Evolutionary conservation across 2,113 vertebrate genomes (phyloP).

Genomic region (Stegastes partitus): DNA sequence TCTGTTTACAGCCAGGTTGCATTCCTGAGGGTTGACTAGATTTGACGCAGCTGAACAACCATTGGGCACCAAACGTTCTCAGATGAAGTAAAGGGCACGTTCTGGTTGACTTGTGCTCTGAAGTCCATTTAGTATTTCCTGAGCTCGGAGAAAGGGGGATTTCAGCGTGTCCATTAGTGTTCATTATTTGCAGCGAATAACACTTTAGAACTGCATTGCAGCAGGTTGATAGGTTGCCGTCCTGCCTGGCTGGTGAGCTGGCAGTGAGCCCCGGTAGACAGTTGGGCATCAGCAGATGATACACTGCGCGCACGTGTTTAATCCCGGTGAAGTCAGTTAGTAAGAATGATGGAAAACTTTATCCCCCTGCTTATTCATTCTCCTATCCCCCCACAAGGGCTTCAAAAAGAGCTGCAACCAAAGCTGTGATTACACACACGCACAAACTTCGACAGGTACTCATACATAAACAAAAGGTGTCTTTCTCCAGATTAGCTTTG

Average conservation of each 20-base stretch:
- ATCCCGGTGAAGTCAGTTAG: conserved; percentile 53
- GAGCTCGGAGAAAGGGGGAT: conserved; percentile 9
- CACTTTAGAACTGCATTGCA: conserved; percentile 25
- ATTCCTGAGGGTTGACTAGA: conserved; percentile 58
- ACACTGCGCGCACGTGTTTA: conserved; percentile 20
- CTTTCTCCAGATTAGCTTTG: conserved; percentile 55
- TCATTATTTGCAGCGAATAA: conserved; percentile 22
- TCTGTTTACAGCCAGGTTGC: conserved; percentile 38
- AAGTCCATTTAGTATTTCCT: conserved; percentile 27
- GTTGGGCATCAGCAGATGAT: conserved; percentile 23
- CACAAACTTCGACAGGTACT: conserved; percentile 27
- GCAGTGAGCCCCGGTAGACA: conserved; percentile 8
- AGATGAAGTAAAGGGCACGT: conserved; percentile 14
- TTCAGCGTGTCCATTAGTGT: not conserved
- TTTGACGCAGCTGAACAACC: conserved; percentile 30
- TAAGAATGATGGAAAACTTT: conserved; percentile 37
- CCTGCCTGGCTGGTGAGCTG: conserved; percentile 27
- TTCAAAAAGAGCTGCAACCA: conserved; percentile 53
- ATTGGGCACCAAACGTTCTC: conserved; percentile 45
- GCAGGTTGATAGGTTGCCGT: not conserved
- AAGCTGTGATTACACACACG: conserved; percentile 54
- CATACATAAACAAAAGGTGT: conserved; percentile 53
- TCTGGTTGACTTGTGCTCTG: not conserved
- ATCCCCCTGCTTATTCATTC: conserved; percentile 36
- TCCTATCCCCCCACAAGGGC: conserved; percentile 25